Conservation (phyloP, 2,888 invertebrate genomes). For the Taenaris catops region DNA sequence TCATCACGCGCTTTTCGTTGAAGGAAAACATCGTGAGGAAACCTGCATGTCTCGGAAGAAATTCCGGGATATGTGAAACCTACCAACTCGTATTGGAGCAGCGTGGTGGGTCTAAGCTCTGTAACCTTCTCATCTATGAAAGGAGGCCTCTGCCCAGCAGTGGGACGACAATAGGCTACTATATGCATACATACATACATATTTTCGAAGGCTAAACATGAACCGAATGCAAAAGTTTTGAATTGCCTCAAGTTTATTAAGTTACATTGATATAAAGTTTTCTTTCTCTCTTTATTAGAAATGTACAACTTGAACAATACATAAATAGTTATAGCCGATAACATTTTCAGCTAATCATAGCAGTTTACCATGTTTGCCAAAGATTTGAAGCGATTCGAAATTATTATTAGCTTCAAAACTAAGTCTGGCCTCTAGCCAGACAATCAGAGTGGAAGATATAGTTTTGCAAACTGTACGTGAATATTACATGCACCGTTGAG, state of each 20-base stretch:
- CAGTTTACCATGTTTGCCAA: conserved; percentile 1
- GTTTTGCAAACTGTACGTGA: conserved; percentile 20
- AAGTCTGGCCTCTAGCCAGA: conserved; percentile 20
- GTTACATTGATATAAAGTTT: too few species aligned
- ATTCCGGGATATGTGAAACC: too few species aligned
- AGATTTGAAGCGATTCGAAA: conserved; percentile 10
- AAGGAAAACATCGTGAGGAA: too few species aligned
- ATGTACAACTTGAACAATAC: not conserved
- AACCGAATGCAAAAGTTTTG: not conserved
- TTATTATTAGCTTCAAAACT: conserved; percentile 19
- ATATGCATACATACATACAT: not conserved
- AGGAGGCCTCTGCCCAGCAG: not conserved
- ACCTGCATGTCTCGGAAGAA: too few species aligned
- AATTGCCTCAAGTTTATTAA: too few species aligned
- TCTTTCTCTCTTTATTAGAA: too few species aligned
- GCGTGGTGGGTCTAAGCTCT: not conserved
- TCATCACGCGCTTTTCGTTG: too few species aligned
- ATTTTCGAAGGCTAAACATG: not conserved
- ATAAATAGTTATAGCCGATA: not conserved
- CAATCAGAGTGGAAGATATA: conserved; percentile 16
- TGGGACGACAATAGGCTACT: not conserved
- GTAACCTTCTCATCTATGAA: not conserved
- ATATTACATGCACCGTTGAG: conserved; percentile 20
- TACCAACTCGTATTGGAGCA: too few species aligned
- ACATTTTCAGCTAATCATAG: not conserved